These are phyloP conservation scores for Harmothoe impar DNA, from an alignment of 2,888 invertebrate species.

Conservation along the genomic window DNA sequence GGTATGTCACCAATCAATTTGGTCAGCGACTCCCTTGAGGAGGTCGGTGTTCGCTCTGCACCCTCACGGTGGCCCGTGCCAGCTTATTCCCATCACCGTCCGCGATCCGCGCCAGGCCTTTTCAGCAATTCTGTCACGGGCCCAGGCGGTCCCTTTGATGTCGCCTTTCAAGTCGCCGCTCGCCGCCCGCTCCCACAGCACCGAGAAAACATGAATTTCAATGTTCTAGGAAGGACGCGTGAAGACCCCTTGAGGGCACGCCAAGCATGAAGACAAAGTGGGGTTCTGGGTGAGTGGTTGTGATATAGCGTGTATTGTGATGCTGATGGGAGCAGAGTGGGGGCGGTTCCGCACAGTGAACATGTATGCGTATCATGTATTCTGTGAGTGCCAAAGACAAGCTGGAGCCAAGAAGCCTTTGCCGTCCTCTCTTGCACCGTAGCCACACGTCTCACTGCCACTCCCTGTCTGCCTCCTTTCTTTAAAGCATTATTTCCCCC, in stretches of 20 bases:
- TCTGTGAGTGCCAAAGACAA: constrained; percentile 2
- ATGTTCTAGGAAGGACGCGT: neutral
- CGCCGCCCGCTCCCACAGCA: neutral
- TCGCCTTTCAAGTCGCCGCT: neutral
- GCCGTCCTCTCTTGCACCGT: too few relatives aligned
- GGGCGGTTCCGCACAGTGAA: constrained; percentile 21
- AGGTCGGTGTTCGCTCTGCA: neutral
- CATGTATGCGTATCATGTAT: neutral
- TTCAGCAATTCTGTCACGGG: constrained; percentile 23
- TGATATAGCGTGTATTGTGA: neutral
- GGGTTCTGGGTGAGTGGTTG: neutral
- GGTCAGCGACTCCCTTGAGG: neutral
- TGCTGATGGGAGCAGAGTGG: neutral
- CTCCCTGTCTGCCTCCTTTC: too few relatives aligned
- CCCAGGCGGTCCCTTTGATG: neutral
- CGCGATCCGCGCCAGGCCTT: neutral
- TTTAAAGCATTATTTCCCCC: too few relatives aligned
- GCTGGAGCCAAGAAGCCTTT: constrained; percentile 7
- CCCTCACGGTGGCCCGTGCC: neutral
- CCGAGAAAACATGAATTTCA: neutral
- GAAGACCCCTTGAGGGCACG: neutral
- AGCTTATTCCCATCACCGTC: constrained; percentile 1
- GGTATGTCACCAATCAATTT: neutral
- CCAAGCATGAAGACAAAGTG: constrained; percentile 18
- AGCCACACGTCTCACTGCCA: too few relatives aligned